A percentile compares a stretch with the other conserved stretches of the same genome.
These are phyloP conservation scores for Crotalus viridis DNA, from an alignment of 2,113 vertebrate genomes.

Conservation along the genomic window DNA sequence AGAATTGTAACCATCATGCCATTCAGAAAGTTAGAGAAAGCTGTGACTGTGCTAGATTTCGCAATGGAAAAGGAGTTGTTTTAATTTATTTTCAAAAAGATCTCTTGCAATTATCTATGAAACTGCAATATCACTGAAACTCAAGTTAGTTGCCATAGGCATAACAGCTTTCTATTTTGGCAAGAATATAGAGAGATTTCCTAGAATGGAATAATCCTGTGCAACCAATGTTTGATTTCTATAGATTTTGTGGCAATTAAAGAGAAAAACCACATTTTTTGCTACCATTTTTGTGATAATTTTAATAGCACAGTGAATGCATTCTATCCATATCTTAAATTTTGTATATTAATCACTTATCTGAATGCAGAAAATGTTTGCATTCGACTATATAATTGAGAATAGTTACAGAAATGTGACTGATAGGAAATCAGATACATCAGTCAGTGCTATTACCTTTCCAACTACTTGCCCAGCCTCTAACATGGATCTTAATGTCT, in stretches of 20 bases:
- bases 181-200: background rate
- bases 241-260: background rate
- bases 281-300: background rate
- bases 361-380: background rate
- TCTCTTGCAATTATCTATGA: background rate
- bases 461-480: background rate
- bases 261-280: background rate
- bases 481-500: background rate
- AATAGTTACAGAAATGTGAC: background rate
- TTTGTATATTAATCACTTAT: background rate
- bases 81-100: constrained; percentile 32
- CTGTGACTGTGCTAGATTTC: constrained; percentile 47
- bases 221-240: background rate
- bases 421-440: background rate
- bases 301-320: background rate
- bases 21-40: constrained; percentile 54
- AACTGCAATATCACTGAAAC: background rate
- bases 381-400: background rate
- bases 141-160: background rate
- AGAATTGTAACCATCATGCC: constrained; percentile 11
- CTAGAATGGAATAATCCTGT: background rate
- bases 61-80: constrained; percentile 44
- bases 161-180: background rate
- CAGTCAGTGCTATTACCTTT: background rate
- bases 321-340: background rate